Conservation (phyloP, 1,140 invertebrate species). For the Meloidogyne hapla region DNA sequence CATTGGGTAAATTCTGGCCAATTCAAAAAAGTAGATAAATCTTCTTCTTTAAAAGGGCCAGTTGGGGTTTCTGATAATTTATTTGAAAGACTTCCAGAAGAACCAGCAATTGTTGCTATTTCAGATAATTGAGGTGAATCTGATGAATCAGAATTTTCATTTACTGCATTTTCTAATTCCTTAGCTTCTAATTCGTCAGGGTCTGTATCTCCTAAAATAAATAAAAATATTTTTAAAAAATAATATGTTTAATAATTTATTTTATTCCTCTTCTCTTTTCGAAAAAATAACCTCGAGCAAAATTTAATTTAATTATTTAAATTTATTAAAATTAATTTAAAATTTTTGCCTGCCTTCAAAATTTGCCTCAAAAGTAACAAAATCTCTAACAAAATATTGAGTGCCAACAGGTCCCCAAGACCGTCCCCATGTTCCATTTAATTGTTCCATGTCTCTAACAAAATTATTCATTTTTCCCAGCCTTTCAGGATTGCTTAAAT, state of each 20-base stretch:
- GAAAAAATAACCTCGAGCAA: too few relatives aligned
- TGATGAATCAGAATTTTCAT: not conserved
- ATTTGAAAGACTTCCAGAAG: not conserved
- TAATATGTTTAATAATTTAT: too few relatives aligned
- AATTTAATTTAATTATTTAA: not conserved
- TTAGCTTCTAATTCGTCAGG: constrained; percentile 14
- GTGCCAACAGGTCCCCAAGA: constrained; percentile 55
- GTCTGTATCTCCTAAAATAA: constrained; percentile 2
- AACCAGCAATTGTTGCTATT: not conserved
- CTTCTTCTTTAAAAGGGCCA: constrained; percentile 48
- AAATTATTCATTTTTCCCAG: constrained; percentile 52
- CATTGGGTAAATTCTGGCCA: constrained; percentile 61
- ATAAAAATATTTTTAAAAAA: too few relatives aligned
- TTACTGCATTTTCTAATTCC: constrained; percentile 5
- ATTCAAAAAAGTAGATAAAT: constrained; percentile 51
- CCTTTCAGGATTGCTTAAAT: constrained; percentile 55
- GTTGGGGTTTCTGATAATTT: constrained; percentile 3
- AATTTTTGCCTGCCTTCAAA: constrained; percentile 38
- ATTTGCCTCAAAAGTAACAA: constrained; percentile 49
- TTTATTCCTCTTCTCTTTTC: too few relatives aligned
- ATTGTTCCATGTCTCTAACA: constrained; percentile 54
- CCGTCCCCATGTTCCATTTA: constrained; percentile 56
- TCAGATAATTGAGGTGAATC: not conserved
- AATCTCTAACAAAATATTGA: constrained; percentile 62
- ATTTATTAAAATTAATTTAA: constrained; percentile 15